phyloP scores from a whole-genome alignment of 2,113 vertebrate genomes.

The Brachypteracias leptosomus region DNA sequence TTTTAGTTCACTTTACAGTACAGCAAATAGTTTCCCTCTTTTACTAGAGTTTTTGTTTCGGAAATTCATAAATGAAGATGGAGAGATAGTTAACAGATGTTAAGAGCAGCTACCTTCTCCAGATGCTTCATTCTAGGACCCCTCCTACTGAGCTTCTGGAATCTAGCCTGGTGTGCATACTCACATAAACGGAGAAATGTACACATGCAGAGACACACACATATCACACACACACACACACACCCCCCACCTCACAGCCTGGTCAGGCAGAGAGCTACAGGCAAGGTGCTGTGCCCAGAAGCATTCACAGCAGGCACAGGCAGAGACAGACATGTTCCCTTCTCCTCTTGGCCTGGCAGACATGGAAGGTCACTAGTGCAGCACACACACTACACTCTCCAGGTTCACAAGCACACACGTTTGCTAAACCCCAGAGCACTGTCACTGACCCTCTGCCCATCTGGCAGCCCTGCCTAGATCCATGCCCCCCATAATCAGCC shows the following conservation, averaged over 20 bases:
- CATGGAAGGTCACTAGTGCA: neutral
- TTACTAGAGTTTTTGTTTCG: neutral
- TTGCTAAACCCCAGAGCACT: accelerated
- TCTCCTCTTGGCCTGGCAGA: neutral
- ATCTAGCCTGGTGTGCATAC: neutral
- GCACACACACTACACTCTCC: neutral
- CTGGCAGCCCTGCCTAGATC: accelerated
- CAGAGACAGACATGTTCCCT: accelerated
- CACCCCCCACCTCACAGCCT: accelerated
- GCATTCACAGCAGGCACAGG: too few relatives aligned
- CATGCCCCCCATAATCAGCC: accelerated
- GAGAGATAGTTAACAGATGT: neutral
- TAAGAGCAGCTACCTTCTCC: neutral
- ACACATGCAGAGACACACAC: neutral
- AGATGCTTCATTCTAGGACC: neutral
- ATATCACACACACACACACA: too few relatives aligned
- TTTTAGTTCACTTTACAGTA: neutral
- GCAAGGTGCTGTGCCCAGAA: neutral
- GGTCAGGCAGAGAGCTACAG: neutral
- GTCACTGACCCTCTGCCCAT: accelerated
- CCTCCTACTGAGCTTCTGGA: accelerated
- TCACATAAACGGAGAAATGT: accelerated
- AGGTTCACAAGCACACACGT: neutral
- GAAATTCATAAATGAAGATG: neutral
- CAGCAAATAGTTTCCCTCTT: neutral